Evolutionary conservation across 2,888 invertebrate genomes (phyloP), one percentile per base, ranked within the genome.

Genomic region (Microdon myrmicae): DNA sequence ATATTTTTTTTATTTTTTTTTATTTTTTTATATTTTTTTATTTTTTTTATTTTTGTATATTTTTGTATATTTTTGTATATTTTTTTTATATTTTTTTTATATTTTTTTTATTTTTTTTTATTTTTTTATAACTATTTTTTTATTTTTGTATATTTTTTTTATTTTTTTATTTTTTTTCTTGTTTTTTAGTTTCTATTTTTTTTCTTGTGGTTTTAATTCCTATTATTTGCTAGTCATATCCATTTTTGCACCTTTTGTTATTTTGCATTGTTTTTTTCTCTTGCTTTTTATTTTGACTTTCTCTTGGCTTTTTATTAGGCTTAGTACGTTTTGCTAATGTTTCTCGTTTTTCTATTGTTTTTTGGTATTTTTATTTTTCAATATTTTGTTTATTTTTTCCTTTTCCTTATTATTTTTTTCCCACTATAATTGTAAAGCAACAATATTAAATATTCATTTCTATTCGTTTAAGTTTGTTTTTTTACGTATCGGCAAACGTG

Each of bases 1-100:
- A n/a, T n/a, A n/a, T n/a, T n/a, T n/a, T n/a, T n/a, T n/a, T n/a
- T n/a, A n/a, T n/a, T n/a, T n/a, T n/a, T n/a, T n/a, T n/a, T n/a
- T n/a, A n/a, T 16, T 26, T 16, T 53, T 67, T 69, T 71, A 67
- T 56, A 67, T 13, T 31, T 58, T 61, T 64, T 54, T 49, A 60
- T 58, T 32, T 16, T 31, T 64, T 61, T 64, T 68, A 69, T 59
- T 68, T 69, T 69, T 68, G 71, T 72, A 43, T 48, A 37, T 28
- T 54, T 20, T 49, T 38, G 26, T 38, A 55, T 48, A 37, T 28
- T 66, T 60, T 53, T 67, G 48, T 67, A 64, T 68, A 37, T 28
- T 66, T 60, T 53, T 67, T 45, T 67, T 60, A 68, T 35, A 22
- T 66, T 60, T 53, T 67, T 45, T 67, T 60, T 68, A 68, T 54